phyloP scores from a whole-genome alignment of 2,888 invertebrate genomes.

The Synanthedon tipuliformis region DNA sequence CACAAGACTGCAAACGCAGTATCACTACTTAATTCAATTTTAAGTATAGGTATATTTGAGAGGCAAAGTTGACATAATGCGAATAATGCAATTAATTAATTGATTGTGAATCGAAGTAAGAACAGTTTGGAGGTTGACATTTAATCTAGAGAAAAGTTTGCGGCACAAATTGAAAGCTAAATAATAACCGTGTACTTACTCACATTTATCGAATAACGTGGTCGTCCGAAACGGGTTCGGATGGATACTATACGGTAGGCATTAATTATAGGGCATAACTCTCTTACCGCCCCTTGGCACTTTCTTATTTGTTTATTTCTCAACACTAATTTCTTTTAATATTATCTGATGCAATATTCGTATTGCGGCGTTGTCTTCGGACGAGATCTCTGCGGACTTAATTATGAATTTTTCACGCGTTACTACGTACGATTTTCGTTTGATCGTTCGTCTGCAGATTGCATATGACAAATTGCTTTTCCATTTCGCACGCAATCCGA shows the following conservation, averaged over 20 bases:
- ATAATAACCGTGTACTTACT: slow-evolving; percentile 37
- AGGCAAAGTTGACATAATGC: too few relatives aligned
- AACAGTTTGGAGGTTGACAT: too few relatives aligned
- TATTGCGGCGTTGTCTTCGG: slow-evolving; percentile 44
- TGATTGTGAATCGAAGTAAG: too few relatives aligned
- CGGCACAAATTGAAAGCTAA: slow-evolving; percentile 41
- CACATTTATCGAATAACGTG: slow-evolving; percentile 34
- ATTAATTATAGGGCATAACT: slow-evolving; percentile 60
- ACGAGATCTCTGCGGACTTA: slow-evolving; percentile 23
- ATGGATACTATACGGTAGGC: slow-evolving; percentile 28
- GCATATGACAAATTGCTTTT: slow-evolving; percentile 37
- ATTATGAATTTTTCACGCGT: slow-evolving; percentile 42
- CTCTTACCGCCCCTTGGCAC: slow-evolving; percentile 21
- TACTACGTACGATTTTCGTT: slow-evolving; percentile 12
- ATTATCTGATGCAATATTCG: slow-evolving; percentile 32
- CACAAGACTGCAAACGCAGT: too few relatives aligned
- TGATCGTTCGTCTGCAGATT: slow-evolving; percentile 18
- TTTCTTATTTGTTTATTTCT: slow-evolving; percentile 42
- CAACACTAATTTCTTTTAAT: slow-evolving; percentile 49
- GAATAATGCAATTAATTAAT: too few relatives aligned
- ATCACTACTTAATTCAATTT: too few relatives aligned
- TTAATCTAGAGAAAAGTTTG: slow-evolving; percentile 1
- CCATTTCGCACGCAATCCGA: slow-evolving; percentile 29
- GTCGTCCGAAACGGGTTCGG: slow-evolving; percentile 2
- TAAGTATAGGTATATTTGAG: too few relatives aligned